These are phyloP conservation scores for Carduelis carduelis DNA, from an alignment of 2,797 vertebrate genomes.

Conservation along the genomic window DNA sequence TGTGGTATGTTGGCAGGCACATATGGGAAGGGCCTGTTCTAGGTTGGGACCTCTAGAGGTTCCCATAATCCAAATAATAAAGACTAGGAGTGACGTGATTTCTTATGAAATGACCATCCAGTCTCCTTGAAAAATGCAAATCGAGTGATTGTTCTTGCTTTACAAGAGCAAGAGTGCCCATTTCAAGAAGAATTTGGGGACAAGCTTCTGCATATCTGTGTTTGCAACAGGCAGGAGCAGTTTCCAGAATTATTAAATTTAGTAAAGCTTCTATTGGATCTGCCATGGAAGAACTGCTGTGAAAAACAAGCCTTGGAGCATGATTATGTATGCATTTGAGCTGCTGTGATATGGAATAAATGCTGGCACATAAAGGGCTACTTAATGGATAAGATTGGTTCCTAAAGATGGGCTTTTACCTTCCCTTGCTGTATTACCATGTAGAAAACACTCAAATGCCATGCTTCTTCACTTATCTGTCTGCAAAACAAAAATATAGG, in stretches of 20 bases:
- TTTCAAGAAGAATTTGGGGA: neutral
- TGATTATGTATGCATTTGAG: neutral
- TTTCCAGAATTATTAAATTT: neutral
- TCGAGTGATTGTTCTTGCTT: neutral
- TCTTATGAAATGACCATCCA: neutral
- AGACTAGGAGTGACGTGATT: neutral
- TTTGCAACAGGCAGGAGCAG: neutral
- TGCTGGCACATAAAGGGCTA: neutral
- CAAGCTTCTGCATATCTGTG: neutral
- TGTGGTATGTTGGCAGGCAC: neutral
- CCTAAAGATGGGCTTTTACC: neutral
- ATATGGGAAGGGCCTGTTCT: neutral
- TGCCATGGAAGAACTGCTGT: neutral
- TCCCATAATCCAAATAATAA: conserved; percentile 39
- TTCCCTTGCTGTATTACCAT: neutral
- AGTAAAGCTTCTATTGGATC: neutral
- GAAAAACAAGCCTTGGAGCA: neutral
- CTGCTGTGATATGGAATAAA: neutral
- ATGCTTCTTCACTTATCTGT: neutral
- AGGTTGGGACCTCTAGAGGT: conserved; percentile 34
- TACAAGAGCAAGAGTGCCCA: neutral
- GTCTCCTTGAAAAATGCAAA: neutral
- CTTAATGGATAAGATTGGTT: neutral
- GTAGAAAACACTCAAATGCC: neutral
- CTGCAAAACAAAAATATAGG: neutral